phyloP scores from a whole-genome alignment of 2,888 invertebrate species.

The Volucella inanis region DNA sequence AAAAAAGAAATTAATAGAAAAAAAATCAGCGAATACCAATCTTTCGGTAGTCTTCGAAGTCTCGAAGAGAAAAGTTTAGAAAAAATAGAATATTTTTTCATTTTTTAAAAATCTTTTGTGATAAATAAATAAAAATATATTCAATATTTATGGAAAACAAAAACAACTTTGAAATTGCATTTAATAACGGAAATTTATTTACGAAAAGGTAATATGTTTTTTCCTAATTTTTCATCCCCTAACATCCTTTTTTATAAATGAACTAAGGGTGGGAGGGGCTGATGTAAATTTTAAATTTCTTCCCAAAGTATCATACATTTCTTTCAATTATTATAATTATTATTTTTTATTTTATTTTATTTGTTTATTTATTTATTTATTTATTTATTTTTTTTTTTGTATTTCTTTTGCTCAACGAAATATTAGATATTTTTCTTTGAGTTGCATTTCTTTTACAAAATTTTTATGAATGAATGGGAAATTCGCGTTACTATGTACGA shows the following conservation, averaged over 20 bases:
- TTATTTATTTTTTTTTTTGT: slow-evolving; percentile 23
- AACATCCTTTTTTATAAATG: background rate
- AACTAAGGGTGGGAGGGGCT: background rate
- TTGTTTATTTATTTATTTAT: background rate
- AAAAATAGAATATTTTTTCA: slow-evolving; percentile 16
- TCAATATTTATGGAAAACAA: slow-evolving; percentile 82
- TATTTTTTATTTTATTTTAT: no score
- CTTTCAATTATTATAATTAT: slow-evolving; percentile 4
- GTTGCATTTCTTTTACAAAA: slow-evolving; percentile 32
- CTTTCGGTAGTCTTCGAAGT: slow-evolving; percentile 28
- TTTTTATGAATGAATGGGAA: slow-evolving; percentile 68
- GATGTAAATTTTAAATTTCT: slow-evolving; percentile 41
- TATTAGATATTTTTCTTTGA: background rate
- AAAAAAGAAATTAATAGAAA: slow-evolving; percentile 42
- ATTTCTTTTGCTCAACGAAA: slow-evolving; percentile 10
- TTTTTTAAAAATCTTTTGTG: slow-evolving; percentile 44
- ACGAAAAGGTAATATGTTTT: slow-evolving; percentile 81
- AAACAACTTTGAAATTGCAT: slow-evolving; percentile 83
- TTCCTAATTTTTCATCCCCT: slow-evolving; percentile 50
- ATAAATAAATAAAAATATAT: slow-evolving; percentile 65
- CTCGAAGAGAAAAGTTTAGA: slow-evolving; percentile 22
- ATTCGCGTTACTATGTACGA: slow-evolving; percentile 28
- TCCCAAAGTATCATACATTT: slow-evolving; percentile 27
- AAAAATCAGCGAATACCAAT: slow-evolving; percentile 41
- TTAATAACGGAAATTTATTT: slow-evolving; percentile 83